Evolutionary conservation across 2,888 invertebrate genomes (phyloP).

Genomic region (Amblyjoppa fuscipennis): DNA sequence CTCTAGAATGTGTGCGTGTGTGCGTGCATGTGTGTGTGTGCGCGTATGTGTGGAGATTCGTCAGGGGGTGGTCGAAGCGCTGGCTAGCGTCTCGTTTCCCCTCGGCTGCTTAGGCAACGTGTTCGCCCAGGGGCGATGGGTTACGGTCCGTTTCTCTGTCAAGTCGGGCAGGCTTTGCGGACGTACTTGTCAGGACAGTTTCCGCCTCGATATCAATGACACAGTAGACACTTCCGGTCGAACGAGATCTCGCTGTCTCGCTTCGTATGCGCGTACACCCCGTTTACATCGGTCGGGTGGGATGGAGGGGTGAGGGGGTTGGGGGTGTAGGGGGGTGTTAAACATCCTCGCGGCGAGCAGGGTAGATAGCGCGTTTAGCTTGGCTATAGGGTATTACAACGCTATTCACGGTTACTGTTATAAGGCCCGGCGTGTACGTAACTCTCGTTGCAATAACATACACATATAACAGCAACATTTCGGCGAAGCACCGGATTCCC

Average conservation of each 20-base stretch:
- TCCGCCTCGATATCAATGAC: constrained; percentile 54
- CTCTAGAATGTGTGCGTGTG: not conserved
- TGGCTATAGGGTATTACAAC: not conserved
- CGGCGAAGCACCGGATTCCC: not conserved
- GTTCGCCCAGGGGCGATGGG: constrained; percentile 40
- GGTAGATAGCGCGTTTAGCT: constrained; percentile 1
- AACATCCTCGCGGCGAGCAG: not conserved
- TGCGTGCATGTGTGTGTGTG: not conserved
- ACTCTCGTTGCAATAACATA: constrained; percentile 18
- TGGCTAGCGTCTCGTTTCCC: constrained; percentile 23
- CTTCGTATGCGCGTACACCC: not conserved
- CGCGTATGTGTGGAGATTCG: not conserved
- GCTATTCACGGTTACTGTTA: constrained; percentile 14
- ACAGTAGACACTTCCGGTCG: constrained; percentile 29
- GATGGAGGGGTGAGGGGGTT: not conserved
- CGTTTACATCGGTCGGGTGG: not conserved
- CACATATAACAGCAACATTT: not conserved
- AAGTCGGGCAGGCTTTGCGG: constrained; percentile 39
- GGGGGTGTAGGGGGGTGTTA: not conserved
- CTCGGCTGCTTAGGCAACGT: constrained; percentile 36
- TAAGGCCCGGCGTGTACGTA: constrained; percentile 9
- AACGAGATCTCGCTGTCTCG: not conserved
- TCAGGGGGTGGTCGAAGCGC: not conserved
- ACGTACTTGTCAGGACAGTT: constrained; percentile 51
- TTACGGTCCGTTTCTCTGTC: constrained; percentile 49